Base-by-base conservation (phyloP, 2,888 invertebrate species). In the Chymomyza amoena region DNA sequence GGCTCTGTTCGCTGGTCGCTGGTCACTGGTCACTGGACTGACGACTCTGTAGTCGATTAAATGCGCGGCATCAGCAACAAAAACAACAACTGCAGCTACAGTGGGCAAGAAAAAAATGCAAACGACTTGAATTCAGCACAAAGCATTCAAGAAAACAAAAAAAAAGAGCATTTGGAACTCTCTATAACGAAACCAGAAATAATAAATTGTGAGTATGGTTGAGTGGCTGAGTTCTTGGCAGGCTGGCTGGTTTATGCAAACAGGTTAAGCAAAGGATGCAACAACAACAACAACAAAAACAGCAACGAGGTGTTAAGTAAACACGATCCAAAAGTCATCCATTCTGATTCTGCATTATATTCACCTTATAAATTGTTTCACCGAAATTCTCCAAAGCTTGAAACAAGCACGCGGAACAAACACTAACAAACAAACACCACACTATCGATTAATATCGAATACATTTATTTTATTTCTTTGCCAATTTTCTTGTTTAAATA, bases 241-340 rank as follows among this genome's bases (percentile, higher is more conserved):
- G 66, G 13, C 16, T 64, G 61, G 61, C 15, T 20, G 68, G 7
- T 32, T 32, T 76, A 76, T 78, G 79, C 78, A 78, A 78, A 78
- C 78, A 78, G 79, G 78, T 78, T 78, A 67, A 51, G 57, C 70
- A 63, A 77, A 72, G 75, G 70, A 68, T 61, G 72, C 77, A 69
- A 79, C 32, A 9, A 13, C 54, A 7, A 9, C 32, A 9, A 32
- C 32, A 6, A 32, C 54, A n/a, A 20, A 5, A 52, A 52, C 51
- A 15, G 62, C 68, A 18, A 54, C 57, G 61, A 56, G 18, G 32
- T 25, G 25, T 25, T 25, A 25, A 25, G 25, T 25, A 25, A 52
- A 36, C 60, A 18, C 16, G 13, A 52, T 50, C 59, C 63, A n/a
- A 70, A 76, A 70, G 39, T 45, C 39, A 13, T 45, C 13, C 39